Conservation (phyloP, 2,113 vertebrate genomes). For the Cottus gobio region DNA sequence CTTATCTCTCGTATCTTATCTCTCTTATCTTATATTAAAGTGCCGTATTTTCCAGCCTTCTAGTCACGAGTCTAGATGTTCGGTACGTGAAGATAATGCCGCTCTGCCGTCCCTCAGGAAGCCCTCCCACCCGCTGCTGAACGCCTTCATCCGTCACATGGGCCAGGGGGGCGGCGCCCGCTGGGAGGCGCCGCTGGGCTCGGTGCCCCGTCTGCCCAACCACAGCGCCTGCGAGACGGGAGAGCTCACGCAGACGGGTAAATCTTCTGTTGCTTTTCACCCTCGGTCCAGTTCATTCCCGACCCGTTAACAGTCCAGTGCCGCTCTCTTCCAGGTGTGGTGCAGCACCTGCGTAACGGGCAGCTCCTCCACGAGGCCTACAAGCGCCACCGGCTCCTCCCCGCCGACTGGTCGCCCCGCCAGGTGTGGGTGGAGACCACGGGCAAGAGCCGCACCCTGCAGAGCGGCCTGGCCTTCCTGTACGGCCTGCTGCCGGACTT, state of each 20-base stretch:
- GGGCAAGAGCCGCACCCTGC: conserved; percentile 93
- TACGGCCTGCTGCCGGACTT: conserved; percentile 91
- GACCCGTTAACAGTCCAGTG: not conserved
- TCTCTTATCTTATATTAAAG: too few relatives aligned
- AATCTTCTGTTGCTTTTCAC: not conserved
- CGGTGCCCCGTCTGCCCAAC: conserved; percentile 91
- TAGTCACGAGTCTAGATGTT: not conserved
- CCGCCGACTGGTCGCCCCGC: conserved; percentile 84
- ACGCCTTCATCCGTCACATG: conserved; percentile 92
- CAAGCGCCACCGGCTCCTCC: conserved; percentile 88
- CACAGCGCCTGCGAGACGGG: conserved; percentile 94
- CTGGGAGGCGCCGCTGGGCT: conserved; percentile 89
- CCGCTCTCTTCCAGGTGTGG: conserved; percentile 84
- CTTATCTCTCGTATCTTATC: too few relatives aligned
- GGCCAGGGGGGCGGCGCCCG: conserved; percentile 84
- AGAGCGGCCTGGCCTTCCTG: conserved; percentile 93
- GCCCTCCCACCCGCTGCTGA: conserved; percentile 91
- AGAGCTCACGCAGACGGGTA: conserved; percentile 97
- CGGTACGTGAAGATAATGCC: not conserved
- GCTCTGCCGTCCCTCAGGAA: conserved; percentile 79
- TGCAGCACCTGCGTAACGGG: conserved; percentile 93
- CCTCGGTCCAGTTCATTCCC: too few relatives aligned
- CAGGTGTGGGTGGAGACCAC: conserved; percentile 95
- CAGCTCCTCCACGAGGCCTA: conserved; percentile 90
- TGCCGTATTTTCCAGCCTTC: too few relatives aligned